phyloP scores from a whole-genome alignment of 2,113 vertebrate species.

The Apteryx owenii region DNA sequence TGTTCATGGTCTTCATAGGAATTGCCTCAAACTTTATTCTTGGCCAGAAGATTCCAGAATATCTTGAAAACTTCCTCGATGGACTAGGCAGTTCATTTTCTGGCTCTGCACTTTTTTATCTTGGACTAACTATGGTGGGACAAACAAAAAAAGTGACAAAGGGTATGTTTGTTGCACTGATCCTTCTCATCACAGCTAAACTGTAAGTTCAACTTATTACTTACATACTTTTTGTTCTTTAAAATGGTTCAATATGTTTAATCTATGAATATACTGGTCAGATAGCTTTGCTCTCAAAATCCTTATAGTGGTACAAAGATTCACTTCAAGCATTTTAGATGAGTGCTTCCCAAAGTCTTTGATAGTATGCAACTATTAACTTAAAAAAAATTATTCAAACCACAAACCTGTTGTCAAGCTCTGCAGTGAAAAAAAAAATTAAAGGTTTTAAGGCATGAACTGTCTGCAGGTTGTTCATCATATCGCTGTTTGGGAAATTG shows the following conservation, averaged over 20 bases:
- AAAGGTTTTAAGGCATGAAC: neutral
- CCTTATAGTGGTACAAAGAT: neutral
- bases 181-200: conserved; percentile 96
- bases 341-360: neutral
- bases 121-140: conserved; percentile 96
- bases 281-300: neutral
- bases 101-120: conserved; percentile 95
- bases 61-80: conserved; percentile 93
- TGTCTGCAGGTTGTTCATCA: fast-evolving
- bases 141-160: conserved; percentile 91
- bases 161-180: conserved; percentile 90
- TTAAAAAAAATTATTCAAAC: neutral
- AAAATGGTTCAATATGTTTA: neutral
- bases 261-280: neutral
- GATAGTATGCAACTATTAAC: neutral
- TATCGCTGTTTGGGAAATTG: neutral
- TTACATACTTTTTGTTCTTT: neutral
- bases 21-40: conserved; percentile 92
- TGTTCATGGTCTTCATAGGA: conserved; percentile 96
- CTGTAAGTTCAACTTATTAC: conserved; percentile 85
- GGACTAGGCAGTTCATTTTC: conserved; percentile 95
- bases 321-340: neutral
- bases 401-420: neutral
- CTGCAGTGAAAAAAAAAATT: neutral
- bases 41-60: conserved; percentile 86